Evolutionary conservation across 2,888 invertebrate genomes (phyloP).

Genomic region (Congeria kusceri): DNA sequence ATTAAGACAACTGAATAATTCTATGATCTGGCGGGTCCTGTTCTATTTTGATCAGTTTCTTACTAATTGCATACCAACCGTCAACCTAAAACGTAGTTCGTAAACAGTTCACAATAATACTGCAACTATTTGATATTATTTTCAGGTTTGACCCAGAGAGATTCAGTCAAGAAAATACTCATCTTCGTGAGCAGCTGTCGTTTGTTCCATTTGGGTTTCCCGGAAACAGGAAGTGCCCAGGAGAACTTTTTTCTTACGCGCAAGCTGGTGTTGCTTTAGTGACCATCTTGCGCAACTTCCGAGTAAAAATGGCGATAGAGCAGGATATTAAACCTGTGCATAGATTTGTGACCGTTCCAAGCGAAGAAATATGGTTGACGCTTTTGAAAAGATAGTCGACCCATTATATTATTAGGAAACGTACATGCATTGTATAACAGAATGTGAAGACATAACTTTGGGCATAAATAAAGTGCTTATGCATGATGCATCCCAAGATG

Average conservation of each 20-base stretch:
- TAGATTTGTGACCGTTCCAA: background rate
- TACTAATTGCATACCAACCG: too few relatives aligned
- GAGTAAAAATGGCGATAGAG: background rate
- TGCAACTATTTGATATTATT: too few relatives aligned
- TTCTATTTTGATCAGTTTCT: too few relatives aligned
- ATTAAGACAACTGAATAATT: too few relatives aligned
- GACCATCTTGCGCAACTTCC: background rate
- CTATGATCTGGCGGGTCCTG: too few relatives aligned
- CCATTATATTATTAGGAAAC: too few relatives aligned
- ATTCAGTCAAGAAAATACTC: background rate
- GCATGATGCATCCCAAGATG: too few relatives aligned
- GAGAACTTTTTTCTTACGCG: background rate
- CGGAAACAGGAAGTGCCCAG: constrained; percentile 1
- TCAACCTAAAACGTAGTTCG: too few relatives aligned
- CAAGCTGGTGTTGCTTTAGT: background rate
- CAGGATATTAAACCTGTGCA: background rate
- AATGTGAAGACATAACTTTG: too few relatives aligned
- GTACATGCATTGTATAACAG: too few relatives aligned
- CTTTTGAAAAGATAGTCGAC: background rate
- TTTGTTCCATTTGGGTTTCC: constrained; percentile 3
- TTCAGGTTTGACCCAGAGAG: constrained; percentile 5
- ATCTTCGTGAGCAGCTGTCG: background rate
- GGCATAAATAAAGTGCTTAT: too few relatives aligned
- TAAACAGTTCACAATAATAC: too few relatives aligned
- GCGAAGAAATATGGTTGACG: constrained; percentile 1